Evolutionary conservation across 2,888 invertebrate genomes (phyloP), one percentile per base, ranked within the genome.

Genomic region (Halictus ligatus): DNA sequence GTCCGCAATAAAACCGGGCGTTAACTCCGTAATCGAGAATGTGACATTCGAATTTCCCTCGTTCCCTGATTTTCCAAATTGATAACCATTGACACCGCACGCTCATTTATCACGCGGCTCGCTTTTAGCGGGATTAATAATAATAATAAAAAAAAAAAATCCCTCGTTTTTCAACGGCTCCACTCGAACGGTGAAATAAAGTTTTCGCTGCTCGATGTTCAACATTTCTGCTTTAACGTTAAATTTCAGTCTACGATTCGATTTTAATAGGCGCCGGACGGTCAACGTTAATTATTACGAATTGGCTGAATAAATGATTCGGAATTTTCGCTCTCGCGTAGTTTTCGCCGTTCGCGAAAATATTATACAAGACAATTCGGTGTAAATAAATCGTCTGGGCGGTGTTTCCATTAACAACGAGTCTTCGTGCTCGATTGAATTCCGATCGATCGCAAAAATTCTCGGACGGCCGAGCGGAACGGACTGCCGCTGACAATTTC

Each of bases 1-100:
- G 48, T 15, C 40, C 35, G 10, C 75, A 50, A n/a, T 35, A 60
- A 75, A 83, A 83, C 60, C 75, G n/a, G 43, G 5, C 46, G 80
- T 75, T 75, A 75, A 81, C 81, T 75, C 29, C 21, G 15, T 75
- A 75, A 83, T 43, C 75, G n/a, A 69, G 29, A 60, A 71, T 13
- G 40, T 54, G 60, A 64, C 73, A 73, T 67, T 76, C 15, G 54
- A 83, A 76, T 81, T 35, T 67, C 64, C 64, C 25, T 35, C 48
- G 50, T 75, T 80, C 29, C 15, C 18, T 43, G 60, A 75, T 75
- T 75, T 80, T 50, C 40, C 25, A 48, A 50, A 83, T 80, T 80
- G 71, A 75, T 81, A 75, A 50, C 72, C 18, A 50, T n/a, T 29
- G 29, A 71, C 71, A 18, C 8, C 21, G 29, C 15, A 12, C 69